Base-by-base conservation (phyloP, 2,797 vertebrate genomes). In the Ctenopoma kingsleyae region DNA sequence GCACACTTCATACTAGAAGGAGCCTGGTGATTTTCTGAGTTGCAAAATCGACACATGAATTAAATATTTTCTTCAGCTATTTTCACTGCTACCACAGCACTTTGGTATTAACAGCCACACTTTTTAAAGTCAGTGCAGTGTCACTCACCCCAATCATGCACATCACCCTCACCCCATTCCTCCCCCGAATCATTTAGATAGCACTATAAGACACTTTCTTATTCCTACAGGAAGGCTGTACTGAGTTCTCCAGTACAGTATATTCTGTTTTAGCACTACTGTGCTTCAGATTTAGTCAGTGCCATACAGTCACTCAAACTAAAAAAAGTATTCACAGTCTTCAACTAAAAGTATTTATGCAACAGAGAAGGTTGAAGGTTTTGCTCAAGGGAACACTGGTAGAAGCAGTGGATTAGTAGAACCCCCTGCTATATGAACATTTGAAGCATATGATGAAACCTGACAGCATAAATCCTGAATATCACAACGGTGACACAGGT, bases 321-420 rank as follows among this genome's bases (percentile, higher is more conserved):
- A 17, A 25, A 49, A 32, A 32, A 12, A 40, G 36, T 1, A 8
- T 38, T 38, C n/a, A 2, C 22, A 27, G 15, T 57, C 13, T 60
- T 41, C 36, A 27, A 17, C 48, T 60, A 32, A 47, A 32, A 36
- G 17, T 56, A 35, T 71, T 74, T 60, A 52, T 16, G 5, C 54
- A 49, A 35, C 52, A 54, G 30, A 61, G 30, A 27, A 57, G 75
- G 76, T 77, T 53, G 79, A 85, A 82, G 81, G 61, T 78, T 67
- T 58, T 71, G 74, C 82, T 83, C 74, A 81, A 82, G 78, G 77
- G 81, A 75, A 69, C 57, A 8, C 47, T 58, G 60, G 61, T 47
- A 77, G 66, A 55, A 20, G 58, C 23, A 1, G 4, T 9, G 51
- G 55, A 59, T 62, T 5, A 17, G 65, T 22, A 47, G 44, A 50